Evolutionary conservation across 2,797 vertebrate species (phyloP).

Genomic region (Leptoclinus maculatus): DNA sequence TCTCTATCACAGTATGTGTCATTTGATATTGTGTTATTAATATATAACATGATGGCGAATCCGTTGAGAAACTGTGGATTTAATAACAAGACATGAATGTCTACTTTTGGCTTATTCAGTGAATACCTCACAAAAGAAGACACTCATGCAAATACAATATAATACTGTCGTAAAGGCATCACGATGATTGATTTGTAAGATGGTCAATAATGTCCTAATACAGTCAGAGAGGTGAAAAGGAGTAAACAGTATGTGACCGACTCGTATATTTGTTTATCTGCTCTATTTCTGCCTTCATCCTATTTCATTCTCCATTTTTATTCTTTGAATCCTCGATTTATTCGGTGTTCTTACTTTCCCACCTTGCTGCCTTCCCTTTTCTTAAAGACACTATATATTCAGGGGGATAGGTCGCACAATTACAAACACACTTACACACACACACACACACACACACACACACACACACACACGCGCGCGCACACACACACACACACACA

Average conservation of each 20-base stretch:
- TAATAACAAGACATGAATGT: neutral
- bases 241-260: neutral
- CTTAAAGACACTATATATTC: slow-evolving; percentile 62
- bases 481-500: slow-evolving; percentile 36
- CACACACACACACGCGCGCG: slow-evolving; percentile 54
- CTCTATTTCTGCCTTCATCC: slow-evolving; percentile 8
- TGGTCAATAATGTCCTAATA: neutral
- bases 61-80: neutral
- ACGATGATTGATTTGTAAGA: neutral
- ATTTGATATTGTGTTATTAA: neutral
- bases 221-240: neutral
- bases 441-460: slow-evolving; percentile 32
- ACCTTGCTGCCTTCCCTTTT: slow-evolving; percentile 58
- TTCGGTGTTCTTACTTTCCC: slow-evolving; percentile 41
- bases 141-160: neutral
- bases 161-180: neutral
- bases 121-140: neutral
- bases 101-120: neutral
- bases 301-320: slow-evolving; percentile 26
- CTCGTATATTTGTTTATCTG: slow-evolving; percentile 33
- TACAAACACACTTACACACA: slow-evolving; percentile 42
- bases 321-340: slow-evolving; percentile 5
- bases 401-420: slow-evolving; percentile 49
- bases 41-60: neutral
- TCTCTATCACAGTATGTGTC: neutral